Percentiles rank a stretch among this genome's conserved stretches.
These are phyloP conservation scores for Eumerus sabulonum DNA, from an alignment of 2,888 invertebrate species.

Conservation along the genomic window DNA sequence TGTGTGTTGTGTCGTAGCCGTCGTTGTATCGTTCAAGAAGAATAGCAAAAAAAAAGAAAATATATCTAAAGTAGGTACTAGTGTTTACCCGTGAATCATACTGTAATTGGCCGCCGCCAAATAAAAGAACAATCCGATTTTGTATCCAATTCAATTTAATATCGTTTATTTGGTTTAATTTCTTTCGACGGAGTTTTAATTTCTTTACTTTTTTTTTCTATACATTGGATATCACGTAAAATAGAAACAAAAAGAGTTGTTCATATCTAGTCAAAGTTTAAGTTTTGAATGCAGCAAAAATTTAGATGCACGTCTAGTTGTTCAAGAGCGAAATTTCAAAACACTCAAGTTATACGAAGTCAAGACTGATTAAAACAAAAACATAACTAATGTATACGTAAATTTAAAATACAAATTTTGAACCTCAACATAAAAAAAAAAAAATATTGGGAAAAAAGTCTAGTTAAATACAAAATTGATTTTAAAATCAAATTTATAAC, in stretches of 20 bases:
- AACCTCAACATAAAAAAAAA: conserved; percentile 47
- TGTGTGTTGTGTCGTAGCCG: conserved; percentile 45
- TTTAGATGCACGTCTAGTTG: not conserved
- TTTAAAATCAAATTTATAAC: conserved; percentile 41
- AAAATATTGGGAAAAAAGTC: conserved; percentile 35
- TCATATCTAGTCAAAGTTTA: conserved; percentile 71
- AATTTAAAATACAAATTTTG: conserved; percentile 70
- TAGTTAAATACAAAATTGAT: conserved; percentile 37
- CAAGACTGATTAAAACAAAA: conserved; percentile 73
- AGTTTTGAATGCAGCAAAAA: conserved; percentile 51
- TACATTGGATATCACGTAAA: conserved; percentile 59
- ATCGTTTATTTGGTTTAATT: conserved; percentile 28
- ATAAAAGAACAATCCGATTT: conserved; percentile 29
- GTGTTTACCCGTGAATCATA: conserved; percentile 54
- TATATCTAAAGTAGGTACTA: conserved; percentile 18
- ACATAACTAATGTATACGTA: conserved; percentile 77
- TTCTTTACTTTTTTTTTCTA: conserved; percentile 2
- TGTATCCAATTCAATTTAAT: conserved; percentile 24
- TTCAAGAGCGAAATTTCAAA: conserved; percentile 40
- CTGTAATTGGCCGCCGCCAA: conserved; percentile 62
- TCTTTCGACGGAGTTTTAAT: conserved; percentile 16
- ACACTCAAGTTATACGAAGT: conserved; percentile 65
- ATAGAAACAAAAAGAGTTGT: conserved; percentile 38
- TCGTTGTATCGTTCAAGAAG: conserved; percentile 34
- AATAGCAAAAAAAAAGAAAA: conserved; percentile 41